A percentile compares a stretch with the other conserved stretches of the same genome.
Evolutionary conservation across 1,140 invertebrate genomes (phyloP).

Genomic region (Drosophila repletoides): DNA sequence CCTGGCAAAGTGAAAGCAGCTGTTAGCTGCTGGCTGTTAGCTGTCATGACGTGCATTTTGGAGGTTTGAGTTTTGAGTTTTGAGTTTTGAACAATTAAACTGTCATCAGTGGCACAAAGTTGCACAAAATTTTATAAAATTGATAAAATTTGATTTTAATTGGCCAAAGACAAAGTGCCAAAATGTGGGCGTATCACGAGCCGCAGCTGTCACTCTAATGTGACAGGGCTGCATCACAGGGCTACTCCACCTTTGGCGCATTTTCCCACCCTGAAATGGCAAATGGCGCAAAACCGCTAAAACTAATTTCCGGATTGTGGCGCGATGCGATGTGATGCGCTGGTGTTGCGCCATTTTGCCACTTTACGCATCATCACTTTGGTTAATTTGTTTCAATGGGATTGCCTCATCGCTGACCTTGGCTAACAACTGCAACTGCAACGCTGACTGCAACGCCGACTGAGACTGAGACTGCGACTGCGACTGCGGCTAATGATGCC

Average conservation of each 20-base stretch:
- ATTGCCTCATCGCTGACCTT: conserved; percentile 72
- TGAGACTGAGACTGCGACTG: conserved; percentile 23
- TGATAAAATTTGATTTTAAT: conserved; percentile 78
- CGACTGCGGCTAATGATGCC: conserved; percentile 54
- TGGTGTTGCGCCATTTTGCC: conserved; percentile 58
- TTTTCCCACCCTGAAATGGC: neutral
- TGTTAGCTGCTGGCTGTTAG: conserved; percentile 51
- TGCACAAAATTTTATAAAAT: conserved; percentile 43
- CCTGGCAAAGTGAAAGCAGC: conserved; percentile 65
- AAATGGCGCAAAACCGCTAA: conserved; percentile 56
- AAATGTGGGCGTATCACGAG: conserved; percentile 39
- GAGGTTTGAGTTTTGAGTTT: neutral
- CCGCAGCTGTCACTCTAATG: conserved; percentile 54
- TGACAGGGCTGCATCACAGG: conserved; percentile 4
- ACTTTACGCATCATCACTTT: conserved; percentile 78
- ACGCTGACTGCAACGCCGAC: conserved; percentile 3
- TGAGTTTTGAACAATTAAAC: conserved; percentile 55
- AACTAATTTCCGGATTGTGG: conserved; percentile 68
- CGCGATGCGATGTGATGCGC: neutral
- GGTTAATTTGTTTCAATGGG: conserved; percentile 63
- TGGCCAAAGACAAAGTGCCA: conserved; percentile 54
- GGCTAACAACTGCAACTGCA: conserved; percentile 12
- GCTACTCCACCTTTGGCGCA: neutral
- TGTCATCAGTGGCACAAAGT: conserved; percentile 67
- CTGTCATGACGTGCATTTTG: neutral